Base-by-base conservation (phyloP, 2,113 vertebrate genomes). In the Cyprinodon brontotheroides region DNA sequence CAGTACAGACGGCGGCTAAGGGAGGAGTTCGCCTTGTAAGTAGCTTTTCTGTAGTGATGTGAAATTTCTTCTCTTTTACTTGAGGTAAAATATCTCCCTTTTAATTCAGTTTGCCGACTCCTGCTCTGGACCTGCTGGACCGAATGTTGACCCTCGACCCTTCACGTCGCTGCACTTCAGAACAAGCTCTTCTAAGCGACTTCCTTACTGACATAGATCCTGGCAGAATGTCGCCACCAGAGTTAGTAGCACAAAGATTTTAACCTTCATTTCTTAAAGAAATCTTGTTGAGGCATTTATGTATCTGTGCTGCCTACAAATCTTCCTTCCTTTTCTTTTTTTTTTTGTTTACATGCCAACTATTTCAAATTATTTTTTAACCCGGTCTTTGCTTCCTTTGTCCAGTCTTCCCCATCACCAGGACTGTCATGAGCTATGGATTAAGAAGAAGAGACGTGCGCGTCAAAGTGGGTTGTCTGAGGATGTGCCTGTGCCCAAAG, bases 351-450 rank as follows among this genome's bases (percentile, higher is more conserved):
- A 29, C 29, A 29, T 29, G 29, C 29, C 29, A 29, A 29, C 29
- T 29, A 29, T 29, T 29, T 29, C 29, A 29, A 29, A 29, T 29
- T 29, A 29, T 29, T 29, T 29, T 29, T 29, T 29, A 29, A 29
- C 29, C 29, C 15, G 60, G 17, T 57, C 3, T 36, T 1, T 5
- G 15, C 20, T 1, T 48, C 65, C 75, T 38, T 86, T 82, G 83
- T 89, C 2, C 86, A 99, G 98, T 90, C 96, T 99, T 70, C 98
- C 98, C 43, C 97, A 96, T 88, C 97, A 97, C 93, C 98, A 99
- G 91, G 98, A 99, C 83, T 99, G 98, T 86, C 98, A 99, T 14
- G 98, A 99, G 93, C 94, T 99, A 62, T 99, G 98, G 98, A 99
- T 97, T 89, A 99, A 99, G 92, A 99, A 98, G 82, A 95, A 97